Base-by-base conservation (phyloP, 2,113 vertebrate species). In the Halcyon malimbica region DNA sequence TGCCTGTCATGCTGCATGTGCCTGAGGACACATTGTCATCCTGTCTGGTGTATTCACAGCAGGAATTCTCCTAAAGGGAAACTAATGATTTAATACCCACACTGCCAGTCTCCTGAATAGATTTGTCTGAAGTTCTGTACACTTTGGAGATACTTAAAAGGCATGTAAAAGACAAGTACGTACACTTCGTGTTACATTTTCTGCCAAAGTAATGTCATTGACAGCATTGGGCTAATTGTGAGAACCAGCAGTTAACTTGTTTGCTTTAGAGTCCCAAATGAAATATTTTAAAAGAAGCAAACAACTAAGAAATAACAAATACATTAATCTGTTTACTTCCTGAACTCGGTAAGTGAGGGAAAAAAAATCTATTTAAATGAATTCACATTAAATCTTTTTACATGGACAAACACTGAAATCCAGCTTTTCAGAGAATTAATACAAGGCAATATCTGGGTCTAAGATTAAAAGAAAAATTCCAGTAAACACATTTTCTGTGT, bases 1-100 rank as follows among this genome's bases (percentile, higher is more conserved):
- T 65, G 87, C 93, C 94, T 96, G 93, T 95, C 96, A 67, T 96
- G 94, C 96, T 95, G 90, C 95, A 96, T 83, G 94, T 94, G 93
- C 94, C 90, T 92, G 93, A 96, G 95, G 93, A 96, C 94, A 93
- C 78, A 74, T 83, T 84, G 75, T 94, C 95, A 92, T 88, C 79
- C 96, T 94, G 96, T 16, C 92, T 94, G 86, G 48, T 92, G 89
- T 89, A 71, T 81, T 94, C 92, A 84, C 89, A 87, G 90, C 93
- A 96, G 94, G 93, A 90, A 78, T 87, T 92, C 88, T 95, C 94
- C 92, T 95, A 88, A 95, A 94, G 95, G 94, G 91, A 92, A 93
- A 73, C 26, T 6, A 21, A 51, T 76, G 87, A 78, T 75, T 91
- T 93, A 91, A 90, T 87, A 70, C 83, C 93, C 90, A 60, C 87